A percentile compares a stretch with the other conserved stretches of the same genome.
Conservation (phyloP, 2,888 invertebrate species). For the Spodoptera littoralis region DNA sequence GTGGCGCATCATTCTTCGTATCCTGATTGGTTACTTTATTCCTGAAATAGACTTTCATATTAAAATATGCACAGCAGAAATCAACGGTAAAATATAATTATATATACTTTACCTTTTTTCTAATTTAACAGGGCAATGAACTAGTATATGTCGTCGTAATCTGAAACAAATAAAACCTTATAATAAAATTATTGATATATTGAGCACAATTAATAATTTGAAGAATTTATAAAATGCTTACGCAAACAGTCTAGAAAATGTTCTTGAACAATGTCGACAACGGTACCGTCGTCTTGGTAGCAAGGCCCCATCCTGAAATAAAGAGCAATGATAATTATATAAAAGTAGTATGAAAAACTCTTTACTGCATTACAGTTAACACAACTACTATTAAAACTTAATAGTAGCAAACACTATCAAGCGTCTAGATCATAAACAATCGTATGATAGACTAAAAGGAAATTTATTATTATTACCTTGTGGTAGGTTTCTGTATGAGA, state of each 20-base stretch:
- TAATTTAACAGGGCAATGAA: constrained; percentile 63
- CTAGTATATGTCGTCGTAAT: constrained; percentile 67
- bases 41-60: constrained; percentile 19
- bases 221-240: constrained; percentile 55
- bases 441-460: no score
- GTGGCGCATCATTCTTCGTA: constrained; percentile 22
- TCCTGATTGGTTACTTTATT: constrained; percentile 4
- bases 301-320: constrained; percentile 51
- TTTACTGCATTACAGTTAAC: no score
- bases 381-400: no score
- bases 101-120: constrained; percentile 51
- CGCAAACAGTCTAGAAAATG: constrained; percentile 71
- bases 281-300: constrained; percentile 57
- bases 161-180: constrained; percentile 56
- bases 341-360: background rate
- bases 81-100: background rate
- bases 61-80: background rate
- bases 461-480: constrained; percentile 56
- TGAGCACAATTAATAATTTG: no score
- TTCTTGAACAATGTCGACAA: constrained; percentile 67
- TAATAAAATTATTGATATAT: background rate
- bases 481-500: constrained; percentile 66
- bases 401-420: no score
- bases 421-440: no score
- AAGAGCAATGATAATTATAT: background rate